Percentiles rank a stretch among this genome's conserved stretches.
These are phyloP conservation scores for Tipula lateralis DNA, from an alignment of 2,888 invertebrate species.

Conservation along the genomic window DNA sequence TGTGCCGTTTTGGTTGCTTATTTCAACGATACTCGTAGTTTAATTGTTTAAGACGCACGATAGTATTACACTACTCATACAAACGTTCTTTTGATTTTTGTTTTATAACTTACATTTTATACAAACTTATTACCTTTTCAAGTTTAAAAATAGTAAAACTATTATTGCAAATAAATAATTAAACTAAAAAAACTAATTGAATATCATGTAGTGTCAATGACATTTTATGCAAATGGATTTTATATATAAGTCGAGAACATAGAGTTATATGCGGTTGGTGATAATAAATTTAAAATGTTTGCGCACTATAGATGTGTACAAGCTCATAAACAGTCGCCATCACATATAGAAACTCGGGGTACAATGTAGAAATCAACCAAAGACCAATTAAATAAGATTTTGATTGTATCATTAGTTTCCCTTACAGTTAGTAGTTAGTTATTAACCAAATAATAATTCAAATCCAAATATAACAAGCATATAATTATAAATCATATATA, in stretches of 20 bases:
- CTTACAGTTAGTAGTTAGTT: not conserved
- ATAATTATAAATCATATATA: not conserved
- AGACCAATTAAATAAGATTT: not conserved
- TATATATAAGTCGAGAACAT: not conserved
- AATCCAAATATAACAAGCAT: not conserved
- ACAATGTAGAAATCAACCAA: not conserved
- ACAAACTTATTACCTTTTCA: not conserved
- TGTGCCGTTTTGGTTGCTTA: slow-evolving; percentile 11
- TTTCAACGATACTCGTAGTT: not conserved
- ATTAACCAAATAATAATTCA: not conserved
- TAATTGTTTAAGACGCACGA: not conserved
- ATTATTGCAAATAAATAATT: slow-evolving; percentile 11
- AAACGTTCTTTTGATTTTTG: not conserved
- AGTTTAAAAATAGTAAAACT: slow-evolving; percentile 19
- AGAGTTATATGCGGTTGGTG: not conserved
- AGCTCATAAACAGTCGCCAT: too few relatives aligned
- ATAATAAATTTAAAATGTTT: not conserved
- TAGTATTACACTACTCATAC: not conserved
- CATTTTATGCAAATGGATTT: not conserved
- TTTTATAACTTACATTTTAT: not conserved
- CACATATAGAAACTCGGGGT: not conserved
- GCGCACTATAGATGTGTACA: not conserved
- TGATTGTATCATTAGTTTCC: not conserved
- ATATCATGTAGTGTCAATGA: not conserved
- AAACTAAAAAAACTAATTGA: not conserved